Percentiles rank a stretch among this genome's conserved stretches.
Conservation (phyloP, 2,797 vertebrate genomes). For the Alca torda region DNA sequence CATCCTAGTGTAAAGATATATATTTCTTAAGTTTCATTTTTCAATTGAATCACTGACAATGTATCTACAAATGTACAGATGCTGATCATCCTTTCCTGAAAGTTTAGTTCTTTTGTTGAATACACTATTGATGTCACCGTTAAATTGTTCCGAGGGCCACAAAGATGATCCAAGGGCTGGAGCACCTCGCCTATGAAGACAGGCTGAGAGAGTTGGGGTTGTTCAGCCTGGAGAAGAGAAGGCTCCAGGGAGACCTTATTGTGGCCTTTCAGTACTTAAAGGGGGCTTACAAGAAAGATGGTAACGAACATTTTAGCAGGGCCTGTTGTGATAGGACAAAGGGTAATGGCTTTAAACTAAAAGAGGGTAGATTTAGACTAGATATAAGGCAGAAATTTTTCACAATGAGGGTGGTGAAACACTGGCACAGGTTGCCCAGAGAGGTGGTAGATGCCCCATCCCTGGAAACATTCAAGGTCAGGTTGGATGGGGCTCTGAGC, state of each 20-base stretch:
- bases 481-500: not conserved
- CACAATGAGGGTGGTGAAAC: not conserved
- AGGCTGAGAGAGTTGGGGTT: not conserved
- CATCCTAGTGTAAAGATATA: accelerated
- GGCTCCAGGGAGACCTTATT: not conserved
- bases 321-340: not conserved
- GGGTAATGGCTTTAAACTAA: not conserved
- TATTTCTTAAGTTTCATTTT: not conserved
- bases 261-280: not conserved
- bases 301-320: not conserved
- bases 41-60: not conserved
- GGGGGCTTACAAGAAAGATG: not conserved
- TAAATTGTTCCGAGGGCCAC: not conserved
- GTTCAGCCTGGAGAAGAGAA: not conserved
- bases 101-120: not conserved
- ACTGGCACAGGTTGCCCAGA: not conserved
- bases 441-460: not conserved
- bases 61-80: accelerated
- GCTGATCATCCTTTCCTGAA: not conserved
- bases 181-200: not conserved
- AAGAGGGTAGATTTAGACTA: not conserved
- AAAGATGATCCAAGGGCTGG: not conserved
- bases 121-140: not conserved
- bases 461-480: not conserved
- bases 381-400: not conserved